Conservation (phyloP, 2,797 vertebrate species). For the Syndactyla subalaris region DNA sequence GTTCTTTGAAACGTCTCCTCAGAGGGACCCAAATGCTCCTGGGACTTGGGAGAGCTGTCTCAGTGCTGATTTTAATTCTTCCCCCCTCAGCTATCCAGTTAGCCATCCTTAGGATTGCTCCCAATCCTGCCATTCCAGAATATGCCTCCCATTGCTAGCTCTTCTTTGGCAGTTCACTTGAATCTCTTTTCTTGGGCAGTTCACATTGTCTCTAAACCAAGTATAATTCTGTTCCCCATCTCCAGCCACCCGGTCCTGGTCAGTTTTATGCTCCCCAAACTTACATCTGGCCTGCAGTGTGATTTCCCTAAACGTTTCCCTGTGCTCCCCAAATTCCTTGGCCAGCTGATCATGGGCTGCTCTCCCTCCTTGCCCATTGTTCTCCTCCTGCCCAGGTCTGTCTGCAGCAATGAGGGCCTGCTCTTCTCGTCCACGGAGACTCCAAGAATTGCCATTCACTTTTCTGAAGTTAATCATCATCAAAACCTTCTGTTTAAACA, state of each 20-base stretch:
- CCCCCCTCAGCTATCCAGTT: neutral
- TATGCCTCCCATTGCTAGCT: neutral
- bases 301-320: neutral
- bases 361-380: neutral
- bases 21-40: neutral
- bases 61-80: neutral
- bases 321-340: neutral
- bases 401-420: neutral
- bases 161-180: neutral
- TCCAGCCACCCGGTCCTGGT: neutral
- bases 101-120: neutral
- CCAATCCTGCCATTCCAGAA: neutral
- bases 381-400: neutral
- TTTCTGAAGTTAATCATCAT: neutral
- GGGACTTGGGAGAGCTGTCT: neutral
- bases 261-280: neutral
- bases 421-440: neutral
- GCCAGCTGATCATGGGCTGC: neutral
- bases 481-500: neutral
- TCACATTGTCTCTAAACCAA: neutral
- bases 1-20: neutral
- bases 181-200: neutral
- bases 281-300: neutral
- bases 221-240: neutral
- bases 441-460: neutral